Evolutionary conservation across 2,888 invertebrate genomes (phyloP), one percentile per base, ranked within the genome.

Genomic region (Cyclophora albipunctata): DNA sequence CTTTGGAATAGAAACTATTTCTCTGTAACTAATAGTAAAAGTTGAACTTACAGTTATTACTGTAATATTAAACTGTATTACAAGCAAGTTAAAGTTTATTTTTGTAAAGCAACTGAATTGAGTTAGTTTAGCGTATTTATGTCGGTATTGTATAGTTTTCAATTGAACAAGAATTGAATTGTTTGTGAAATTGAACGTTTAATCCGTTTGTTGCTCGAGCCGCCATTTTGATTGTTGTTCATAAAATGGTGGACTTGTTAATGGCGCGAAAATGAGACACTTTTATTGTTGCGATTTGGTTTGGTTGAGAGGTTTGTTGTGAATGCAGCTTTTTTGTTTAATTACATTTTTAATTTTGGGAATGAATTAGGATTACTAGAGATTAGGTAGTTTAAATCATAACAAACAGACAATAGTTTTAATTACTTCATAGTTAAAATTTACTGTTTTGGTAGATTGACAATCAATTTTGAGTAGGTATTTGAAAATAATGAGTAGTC

Each of bases 131-230:
- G 42, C 20, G n/a, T 20, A 42, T 7, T 3, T 7, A 4, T 7
- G 42, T 42, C 81, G 74, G 79, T 72, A 69, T 78, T 73, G 60
- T 64, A 71, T 64, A 68, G 78, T 69, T 72, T 73, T 67, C 59
- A 67, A 58, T 57, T 62, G 60, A 66, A 64, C 61, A 68, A 63
- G 66, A 66, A 71, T 72, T 68, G 73, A 71, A 74, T 73, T 73
- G 72, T 67, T 71, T 71, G 71, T 66, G 68, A 77, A 82, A 82
- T 80, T 79, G 75, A 71, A 68, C 64, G 80, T 71, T 71, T 81
- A 74, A 80, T 78, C 78, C 63, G 74, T 62, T 66, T 72, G 67
- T 64, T 71, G 71, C 74, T 68, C 67, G 65, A 67, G 67, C 66
- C 67, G 71, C 67, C 61, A 64, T 61, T 50, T 61, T 61, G 20